Evolutionary conservation across 2,113 vertebrate genomes (phyloP).

Genomic region (Seriola quinqueradiata): DNA sequence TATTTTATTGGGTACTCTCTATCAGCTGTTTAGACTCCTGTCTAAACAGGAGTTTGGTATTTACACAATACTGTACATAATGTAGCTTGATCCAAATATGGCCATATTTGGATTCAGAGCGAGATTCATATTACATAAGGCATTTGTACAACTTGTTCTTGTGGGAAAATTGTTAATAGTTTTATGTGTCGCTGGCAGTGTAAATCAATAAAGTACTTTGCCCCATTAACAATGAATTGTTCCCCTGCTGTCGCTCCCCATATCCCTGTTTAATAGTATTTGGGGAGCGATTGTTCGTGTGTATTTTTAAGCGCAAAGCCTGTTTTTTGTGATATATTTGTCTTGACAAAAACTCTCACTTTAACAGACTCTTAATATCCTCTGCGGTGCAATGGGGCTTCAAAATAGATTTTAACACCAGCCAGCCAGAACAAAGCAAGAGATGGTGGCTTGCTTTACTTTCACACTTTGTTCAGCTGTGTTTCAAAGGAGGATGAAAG

Average conservation of each 20-base stretch:
- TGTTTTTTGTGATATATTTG: slow-evolving; percentile 24
- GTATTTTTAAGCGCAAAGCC: neutral
- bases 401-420: slow-evolving; percentile 27
- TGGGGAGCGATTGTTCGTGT: neutral
- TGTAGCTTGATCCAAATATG: slow-evolving; percentile 1
- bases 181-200: slow-evolving; percentile 51
- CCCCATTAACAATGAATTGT: slow-evolving; percentile 38
- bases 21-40: slow-evolving; percentile 45
- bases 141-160: slow-evolving; percentile 32
- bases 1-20: slow-evolving; percentile 12
- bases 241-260: slow-evolving; percentile 8
- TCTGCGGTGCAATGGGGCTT: slow-evolving; percentile 8
- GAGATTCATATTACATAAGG: slow-evolving; percentile 39
- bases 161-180: slow-evolving; percentile 58
- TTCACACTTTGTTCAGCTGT: slow-evolving; percentile 12
- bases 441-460: neutral
- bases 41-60: neutral
- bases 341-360: slow-evolving; percentile 21
- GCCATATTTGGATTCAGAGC: slow-evolving; percentile 58
- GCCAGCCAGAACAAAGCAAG: slow-evolving; percentile 10
- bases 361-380: slow-evolving; percentile 32
- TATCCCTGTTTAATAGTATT: slow-evolving; percentile 21
- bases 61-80: slow-evolving; percentile 29
- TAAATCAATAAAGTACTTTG: slow-evolving; percentile 57
- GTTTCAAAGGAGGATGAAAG: neutral